Conservation (phyloP, 2,797 vertebrate genomes). For the Acanthurus leucopareius region DNA sequence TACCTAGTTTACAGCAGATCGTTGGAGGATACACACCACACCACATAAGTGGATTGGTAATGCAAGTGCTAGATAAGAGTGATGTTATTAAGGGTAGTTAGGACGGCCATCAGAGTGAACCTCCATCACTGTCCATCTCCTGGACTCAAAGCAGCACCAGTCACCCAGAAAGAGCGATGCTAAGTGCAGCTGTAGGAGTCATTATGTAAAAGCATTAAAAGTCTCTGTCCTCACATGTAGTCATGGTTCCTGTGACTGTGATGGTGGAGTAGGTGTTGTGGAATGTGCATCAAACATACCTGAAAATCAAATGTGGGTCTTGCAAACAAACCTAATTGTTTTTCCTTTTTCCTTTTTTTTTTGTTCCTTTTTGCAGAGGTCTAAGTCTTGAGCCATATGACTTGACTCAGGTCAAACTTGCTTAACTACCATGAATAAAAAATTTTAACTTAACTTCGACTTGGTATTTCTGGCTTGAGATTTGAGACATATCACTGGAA, state of each 20-base stretch:
- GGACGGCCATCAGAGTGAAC: constrained; percentile 29
- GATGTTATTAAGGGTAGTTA: constrained; percentile 11
- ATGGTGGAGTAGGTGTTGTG: constrained; percentile 38
- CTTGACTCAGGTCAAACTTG: no score
- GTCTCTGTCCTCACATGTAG: constrained; percentile 26
- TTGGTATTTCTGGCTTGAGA: no score
- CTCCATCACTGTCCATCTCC: constrained; percentile 31
- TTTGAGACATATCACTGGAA: no score
- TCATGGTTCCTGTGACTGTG: constrained; percentile 28
- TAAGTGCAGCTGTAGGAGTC: constrained; percentile 54
- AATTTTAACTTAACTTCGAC: no score
- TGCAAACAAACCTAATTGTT: no score
- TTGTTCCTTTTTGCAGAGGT: no score
- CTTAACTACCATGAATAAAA: no score
- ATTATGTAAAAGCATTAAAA: constrained; percentile 55
- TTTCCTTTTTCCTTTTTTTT: no score
- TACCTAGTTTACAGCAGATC: constrained; percentile 9
- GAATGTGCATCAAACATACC: constrained; percentile 6
- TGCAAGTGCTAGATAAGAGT: constrained; percentile 2
- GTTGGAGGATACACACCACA: constrained; percentile 3
- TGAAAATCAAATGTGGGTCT: no score
- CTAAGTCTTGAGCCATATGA: no score
- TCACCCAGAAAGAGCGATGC: constrained; percentile 8
- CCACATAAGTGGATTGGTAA: neutral
- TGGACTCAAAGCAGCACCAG: constrained; percentile 18